These are phyloP conservation scores for Equus przewalskii DNA, from an alignment of 2,113 vertebrate species.

Conservation along the genomic window DNA sequence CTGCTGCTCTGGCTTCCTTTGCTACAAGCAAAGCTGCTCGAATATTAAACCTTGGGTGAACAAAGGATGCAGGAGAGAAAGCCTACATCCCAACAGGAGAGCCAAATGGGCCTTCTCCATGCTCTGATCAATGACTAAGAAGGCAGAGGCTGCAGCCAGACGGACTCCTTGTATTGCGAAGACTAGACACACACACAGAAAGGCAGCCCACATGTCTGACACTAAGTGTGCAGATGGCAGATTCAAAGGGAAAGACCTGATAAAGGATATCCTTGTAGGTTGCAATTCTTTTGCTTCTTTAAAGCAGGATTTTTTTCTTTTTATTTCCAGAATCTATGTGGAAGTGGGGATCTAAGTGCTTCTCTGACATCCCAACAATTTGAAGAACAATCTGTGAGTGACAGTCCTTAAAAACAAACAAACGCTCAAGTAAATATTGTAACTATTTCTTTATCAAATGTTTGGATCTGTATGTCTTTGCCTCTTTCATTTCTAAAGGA, in stretches of 20 bases:
- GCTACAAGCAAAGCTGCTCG: background rate
- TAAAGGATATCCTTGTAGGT: background rate
- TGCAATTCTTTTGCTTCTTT: background rate
- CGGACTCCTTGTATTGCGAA: background rate
- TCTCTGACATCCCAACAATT: conserved; percentile 85
- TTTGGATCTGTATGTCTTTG: background rate
- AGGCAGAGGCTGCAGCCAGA: background rate
- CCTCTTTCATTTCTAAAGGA: background rate
- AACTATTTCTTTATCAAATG: background rate
- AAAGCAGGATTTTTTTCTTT: background rate
- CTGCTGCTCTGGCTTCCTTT: background rate
- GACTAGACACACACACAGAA: background rate
- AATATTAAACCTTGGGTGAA: accelerated
- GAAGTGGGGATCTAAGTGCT: conserved; percentile 82
- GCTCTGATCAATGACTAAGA: background rate
- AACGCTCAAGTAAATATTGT: background rate
- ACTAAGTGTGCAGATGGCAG: background rate
- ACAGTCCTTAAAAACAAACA: background rate
- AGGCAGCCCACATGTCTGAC: background rate
- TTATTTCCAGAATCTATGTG: conserved; percentile 79
- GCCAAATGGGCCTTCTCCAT: accelerated
- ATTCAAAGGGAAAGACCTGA: background rate
- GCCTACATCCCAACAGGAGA: accelerated
- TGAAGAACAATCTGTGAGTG: conserved; percentile 87
- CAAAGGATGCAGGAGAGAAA: too few relatives aligned